Evolutionary conservation across 1,140 invertebrate species (phyloP).

Genomic region (Lysiphlebus fabarum): DNA sequence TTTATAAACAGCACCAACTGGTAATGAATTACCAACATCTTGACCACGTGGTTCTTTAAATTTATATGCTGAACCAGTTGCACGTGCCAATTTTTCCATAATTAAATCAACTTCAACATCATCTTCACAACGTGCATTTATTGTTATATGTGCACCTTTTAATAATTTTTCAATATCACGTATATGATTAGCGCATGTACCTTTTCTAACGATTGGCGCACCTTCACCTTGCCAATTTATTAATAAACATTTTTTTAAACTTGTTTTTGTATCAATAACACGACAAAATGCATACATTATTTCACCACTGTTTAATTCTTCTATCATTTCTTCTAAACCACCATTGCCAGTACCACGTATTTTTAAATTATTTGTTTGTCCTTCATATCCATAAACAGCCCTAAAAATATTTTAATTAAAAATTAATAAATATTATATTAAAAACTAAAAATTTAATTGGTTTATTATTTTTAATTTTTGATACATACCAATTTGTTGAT

Average conservation of each 20-base stretch:
- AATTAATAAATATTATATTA: too few relatives aligned
- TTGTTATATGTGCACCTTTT: constrained; percentile 80
- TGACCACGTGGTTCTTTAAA: constrained; percentile 70
- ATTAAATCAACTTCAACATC: constrained; percentile 83
- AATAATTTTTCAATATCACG: constrained; percentile 77
- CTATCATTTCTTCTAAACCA: constrained; percentile 81
- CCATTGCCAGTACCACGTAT: constrained; percentile 77
- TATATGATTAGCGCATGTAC: constrained; percentile 88
- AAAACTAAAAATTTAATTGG: neutral
- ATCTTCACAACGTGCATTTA: constrained; percentile 87
- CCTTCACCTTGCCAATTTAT: constrained; percentile 97
- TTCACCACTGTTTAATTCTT: constrained; percentile 87
- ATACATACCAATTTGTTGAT: constrained; percentile 73
- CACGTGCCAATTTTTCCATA: constrained; percentile 76
- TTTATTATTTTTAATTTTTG: neutral
- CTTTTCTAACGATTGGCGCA: constrained; percentile 85
- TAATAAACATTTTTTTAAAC: constrained; percentile 87
- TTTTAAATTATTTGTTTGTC: constrained; percentile 80
- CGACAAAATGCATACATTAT: constrained; percentile 92
- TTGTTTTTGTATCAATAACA: constrained; percentile 83
- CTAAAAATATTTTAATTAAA: constrained; percentile 65
- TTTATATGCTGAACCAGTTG: constrained; percentile 79
- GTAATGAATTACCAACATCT: constrained; percentile 58
- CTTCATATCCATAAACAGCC: constrained; percentile 91
- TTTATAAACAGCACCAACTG: constrained; percentile 66